Evolutionary conservation across 2,888 invertebrate genomes (phyloP), one percentile per base, ranked within the genome.

Genomic region (Eristalis arbustorum): DNA sequence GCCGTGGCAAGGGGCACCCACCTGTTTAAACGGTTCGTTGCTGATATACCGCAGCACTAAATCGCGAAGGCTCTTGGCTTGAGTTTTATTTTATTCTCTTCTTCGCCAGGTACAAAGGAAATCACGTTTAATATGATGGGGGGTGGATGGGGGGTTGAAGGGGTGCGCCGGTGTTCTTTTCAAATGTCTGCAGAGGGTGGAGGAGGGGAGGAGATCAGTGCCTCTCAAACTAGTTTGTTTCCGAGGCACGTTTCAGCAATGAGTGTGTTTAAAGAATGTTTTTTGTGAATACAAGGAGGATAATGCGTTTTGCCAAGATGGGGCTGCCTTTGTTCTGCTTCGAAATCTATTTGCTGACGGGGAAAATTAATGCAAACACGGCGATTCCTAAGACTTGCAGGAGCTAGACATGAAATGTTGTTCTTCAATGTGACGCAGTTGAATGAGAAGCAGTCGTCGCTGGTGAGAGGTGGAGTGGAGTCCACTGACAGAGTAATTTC

Each of bases 21-120:
- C 83, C 83, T 87, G 87, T 83, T 87, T 72, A 83, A 75, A 79
- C 75, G 87, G 74, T 83, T 83, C 78, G 25, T 49, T 78, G 59
- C 67, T 75, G 83, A 77, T 85, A 81, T 73, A 77, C 63, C 77
- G 66, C 77, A 73, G 40, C 81, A 85, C 68, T 85, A 73, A 85
- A 85, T 81, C 81, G 76, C 64, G 76, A 81, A 68, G 40, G 28
- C 72, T 75, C 37, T 74, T 42, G 10, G 13, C 8, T 40, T 25
- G 64, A 5, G 18, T 49, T 73, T 64, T 23, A 11, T 49, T 73
- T 64, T 23, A 11, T 72, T 40, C 37, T 69, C 31, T 11, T 67
- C 67, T 37, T 34, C 34, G n/a, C 31, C 62, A 31, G 62, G 62
- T 22, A 34, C 13, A 66, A 74, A 74, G 63, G 73, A 74, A 79